These are phyloP conservation scores for Chiloscyllium punctatum DNA, from an alignment of 2,797 vertebrate genomes.

Conservation along the genomic window DNA sequence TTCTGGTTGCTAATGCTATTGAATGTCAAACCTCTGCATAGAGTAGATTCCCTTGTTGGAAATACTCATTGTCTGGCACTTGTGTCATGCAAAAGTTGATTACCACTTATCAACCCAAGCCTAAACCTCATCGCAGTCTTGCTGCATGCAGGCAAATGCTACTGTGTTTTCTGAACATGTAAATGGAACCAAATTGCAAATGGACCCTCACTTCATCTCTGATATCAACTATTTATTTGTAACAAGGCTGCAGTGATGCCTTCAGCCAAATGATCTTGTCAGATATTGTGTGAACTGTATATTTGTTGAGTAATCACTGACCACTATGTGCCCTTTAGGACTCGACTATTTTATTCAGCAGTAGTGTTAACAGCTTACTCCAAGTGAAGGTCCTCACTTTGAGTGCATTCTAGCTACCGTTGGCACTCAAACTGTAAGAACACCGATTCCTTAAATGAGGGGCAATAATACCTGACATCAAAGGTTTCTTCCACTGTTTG, in stretches of 20 bases:
- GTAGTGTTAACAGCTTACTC: background rate
- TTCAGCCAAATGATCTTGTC: background rate
- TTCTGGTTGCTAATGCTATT: background rate
- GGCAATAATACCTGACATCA: background rate
- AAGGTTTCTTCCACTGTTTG: background rate
- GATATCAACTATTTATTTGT: background rate
- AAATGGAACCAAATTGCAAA: no score
- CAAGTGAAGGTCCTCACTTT: background rate
- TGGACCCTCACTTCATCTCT: background rate
- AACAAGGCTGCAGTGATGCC: background rate
- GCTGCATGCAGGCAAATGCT: background rate
- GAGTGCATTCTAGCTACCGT: background rate
- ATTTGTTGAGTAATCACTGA: background rate
- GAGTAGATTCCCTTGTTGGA: background rate
- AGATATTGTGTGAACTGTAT: background rate
- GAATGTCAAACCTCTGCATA: background rate
- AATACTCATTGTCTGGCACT: background rate
- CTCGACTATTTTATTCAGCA: background rate
- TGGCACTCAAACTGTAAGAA: background rate
- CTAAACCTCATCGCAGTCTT: background rate
- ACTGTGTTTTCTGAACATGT: background rate
- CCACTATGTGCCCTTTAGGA: background rate
- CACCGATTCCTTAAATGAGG: background rate
- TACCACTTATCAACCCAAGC: background rate
- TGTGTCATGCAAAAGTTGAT: background rate